phyloP scores from a whole-genome alignment of 2,113 vertebrate genomes.

The Fulmarus glacialis region DNA sequence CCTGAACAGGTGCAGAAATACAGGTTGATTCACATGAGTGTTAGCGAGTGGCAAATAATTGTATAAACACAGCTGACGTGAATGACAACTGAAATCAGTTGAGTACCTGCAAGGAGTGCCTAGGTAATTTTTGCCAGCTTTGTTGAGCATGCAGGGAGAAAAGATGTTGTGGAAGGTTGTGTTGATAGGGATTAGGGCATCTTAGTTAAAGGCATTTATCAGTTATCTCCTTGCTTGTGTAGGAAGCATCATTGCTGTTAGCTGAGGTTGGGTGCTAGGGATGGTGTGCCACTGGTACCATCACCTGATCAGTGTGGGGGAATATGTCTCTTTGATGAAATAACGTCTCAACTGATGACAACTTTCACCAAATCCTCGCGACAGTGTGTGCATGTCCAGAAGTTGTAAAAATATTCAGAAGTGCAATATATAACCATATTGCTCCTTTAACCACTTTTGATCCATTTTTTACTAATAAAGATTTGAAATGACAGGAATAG shows the following conservation, averaged over 20 bases:
- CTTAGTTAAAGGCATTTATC: neutral
- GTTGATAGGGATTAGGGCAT: neutral
- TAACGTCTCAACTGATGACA: neutral
- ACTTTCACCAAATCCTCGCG: neutral
- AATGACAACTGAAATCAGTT: neutral
- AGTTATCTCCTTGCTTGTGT: neutral
- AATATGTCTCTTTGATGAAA: neutral
- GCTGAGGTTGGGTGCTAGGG: neutral
- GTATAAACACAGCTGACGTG: rapidly evolving
- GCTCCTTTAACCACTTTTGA: neutral
- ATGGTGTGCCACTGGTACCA: neutral
- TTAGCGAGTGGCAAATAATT: neutral
- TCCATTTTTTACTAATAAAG: conserved; percentile 11
- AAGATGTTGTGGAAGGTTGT: neutral
- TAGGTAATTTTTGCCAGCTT: neutral
- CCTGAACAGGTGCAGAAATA: neutral
- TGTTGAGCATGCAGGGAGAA: neutral
- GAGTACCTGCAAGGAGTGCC: rapidly evolving
- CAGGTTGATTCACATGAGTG: neutral
- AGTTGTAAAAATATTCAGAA: neutral
- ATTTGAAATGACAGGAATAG: neutral
- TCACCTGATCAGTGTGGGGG: neutral
- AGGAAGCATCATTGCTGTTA: neutral
- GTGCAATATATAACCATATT: neutral
- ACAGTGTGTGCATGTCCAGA: neutral